These are phyloP conservation scores for Hymenochirus boettgeri DNA, from an alignment of 2,113 vertebrate species.

Conservation along the genomic window DNA sequence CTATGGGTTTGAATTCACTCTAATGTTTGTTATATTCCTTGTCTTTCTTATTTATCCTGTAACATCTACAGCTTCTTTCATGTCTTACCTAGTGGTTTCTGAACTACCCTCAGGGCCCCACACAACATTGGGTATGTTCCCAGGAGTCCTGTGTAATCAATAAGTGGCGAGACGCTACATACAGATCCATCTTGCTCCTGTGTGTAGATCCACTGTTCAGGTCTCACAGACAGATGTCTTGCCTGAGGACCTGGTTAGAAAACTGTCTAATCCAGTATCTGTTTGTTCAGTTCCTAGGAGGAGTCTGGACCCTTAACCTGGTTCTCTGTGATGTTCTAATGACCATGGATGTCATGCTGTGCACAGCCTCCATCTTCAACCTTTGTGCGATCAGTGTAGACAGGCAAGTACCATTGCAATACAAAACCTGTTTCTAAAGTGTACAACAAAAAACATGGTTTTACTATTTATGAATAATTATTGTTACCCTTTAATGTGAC, in stretches of 20 bases:
- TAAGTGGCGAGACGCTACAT: background rate
- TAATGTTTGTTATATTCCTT: background rate
- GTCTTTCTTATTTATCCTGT: background rate
- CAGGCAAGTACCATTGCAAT: slow-evolving; percentile 47
- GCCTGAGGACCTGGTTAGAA: background rate
- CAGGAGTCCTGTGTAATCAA: background rate
- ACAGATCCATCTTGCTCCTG: too few species aligned
- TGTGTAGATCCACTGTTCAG: too few species aligned
- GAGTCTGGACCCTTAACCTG: slow-evolving; percentile 63
- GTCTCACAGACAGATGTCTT: too few species aligned
- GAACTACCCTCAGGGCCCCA: background rate
- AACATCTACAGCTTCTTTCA: background rate
- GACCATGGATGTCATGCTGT: slow-evolving; percentile 74
- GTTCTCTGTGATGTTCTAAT: slow-evolving; percentile 66
- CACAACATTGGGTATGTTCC: background rate
- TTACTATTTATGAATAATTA: too few species aligned
- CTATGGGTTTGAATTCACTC: too few species aligned
- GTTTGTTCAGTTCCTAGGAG: slow-evolving; percentile 61
- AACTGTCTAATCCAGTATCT: background rate
- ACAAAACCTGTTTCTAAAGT: too few species aligned
- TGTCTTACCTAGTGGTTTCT: background rate
- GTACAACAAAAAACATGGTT: too few species aligned
- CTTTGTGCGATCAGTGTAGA: slow-evolving; percentile 72
- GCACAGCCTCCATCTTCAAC: slow-evolving; percentile 70
- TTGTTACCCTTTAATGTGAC: too few species aligned